Evolutionary conservation across 2,113 vertebrate genomes (phyloP), one percentile per base, ranked within the genome.

Genomic region (Dicrurus megarhynchus): DNA sequence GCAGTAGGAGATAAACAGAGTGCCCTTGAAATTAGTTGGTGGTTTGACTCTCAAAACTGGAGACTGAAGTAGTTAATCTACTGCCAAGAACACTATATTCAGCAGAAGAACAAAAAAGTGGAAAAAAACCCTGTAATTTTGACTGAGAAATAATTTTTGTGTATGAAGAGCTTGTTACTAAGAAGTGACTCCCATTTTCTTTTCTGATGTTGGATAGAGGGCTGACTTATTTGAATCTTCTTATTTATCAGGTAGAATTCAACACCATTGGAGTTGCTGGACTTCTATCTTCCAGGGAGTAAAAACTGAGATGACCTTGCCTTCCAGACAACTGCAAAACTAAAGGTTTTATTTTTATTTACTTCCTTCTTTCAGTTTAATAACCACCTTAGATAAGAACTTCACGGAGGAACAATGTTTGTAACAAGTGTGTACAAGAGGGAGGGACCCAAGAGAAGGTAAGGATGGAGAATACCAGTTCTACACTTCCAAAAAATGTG

Each of bases 81-180:
- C 68, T 67, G 39, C 33, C 13, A 35, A 32, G 46, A 79, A 56
- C 44, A 20, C 15, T 76, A 24, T 57, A 61, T 60, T 70, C 59
- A 68, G 30, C 56, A 83, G 39, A 83, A 63, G 4, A 79, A 74
- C 4, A 69, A 67, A 60, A 16, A 83, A 59, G 22, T 39, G 9
- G 6, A 3, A 9, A 7, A 39, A 37, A 7, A 0, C 0, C 7
- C 44, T 26, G 5, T 47, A 79, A 67, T 87, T 87, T 82, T 39
- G 41, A 78, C 52, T 64, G 49, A 74, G 63, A 91, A 86, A 70
- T 59, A 0, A 23, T 26, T 78, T 87, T 42, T 79, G 26, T 67
- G 20, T 33, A 14, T 30, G 9, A 90, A 76, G 20, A 61, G 5
- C 27, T 80, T 52, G 28, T 55, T 63, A 46, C 22, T 60, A 56